Percentiles rank a stretch among this genome's conserved stretches.
phyloP scores from a whole-genome alignment of 92 coral and sea anemone genomes.

The Hydrozoanthus gracilis region DNA sequence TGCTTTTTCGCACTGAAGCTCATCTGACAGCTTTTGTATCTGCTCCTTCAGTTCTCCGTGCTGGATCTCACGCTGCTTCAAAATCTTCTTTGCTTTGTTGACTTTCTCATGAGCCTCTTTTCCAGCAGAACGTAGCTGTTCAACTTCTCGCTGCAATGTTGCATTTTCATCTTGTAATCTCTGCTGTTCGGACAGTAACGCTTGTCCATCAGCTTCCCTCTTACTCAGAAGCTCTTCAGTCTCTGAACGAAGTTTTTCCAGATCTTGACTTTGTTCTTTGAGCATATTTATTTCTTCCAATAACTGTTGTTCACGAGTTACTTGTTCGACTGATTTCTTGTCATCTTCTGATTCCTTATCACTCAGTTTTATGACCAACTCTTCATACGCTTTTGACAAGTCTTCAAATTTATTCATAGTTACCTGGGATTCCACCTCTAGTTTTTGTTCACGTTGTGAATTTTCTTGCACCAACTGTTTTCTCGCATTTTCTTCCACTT shows the following conservation, averaged over 20 bases:
- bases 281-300: background rate
- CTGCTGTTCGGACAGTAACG: constrained; percentile 35
- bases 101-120: constrained; percentile 35
- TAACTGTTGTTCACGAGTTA: background rate
- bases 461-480: constrained; percentile 3
- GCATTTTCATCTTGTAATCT: constrained; percentile 48
- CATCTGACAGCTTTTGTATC: constrained; percentile 22
- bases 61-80: constrained; percentile 30
- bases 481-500: constrained; percentile 29
- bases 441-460: constrained; percentile 8
- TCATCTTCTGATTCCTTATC: constrained; percentile 12
- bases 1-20: constrained; percentile 18
- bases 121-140: constrained; percentile 17
- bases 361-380: background rate
- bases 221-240: constrained; percentile 8
- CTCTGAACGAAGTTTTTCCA: constrained; percentile 37
- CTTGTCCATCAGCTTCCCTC: constrained; percentile 17
- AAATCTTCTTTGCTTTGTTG: constrained; percentile 25
- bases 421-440: constrained; percentile 1
- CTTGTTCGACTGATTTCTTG: constrained; percentile 11
- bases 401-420: background rate
- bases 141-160: constrained; percentile 17
- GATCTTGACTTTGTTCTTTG: constrained; percentile 34
- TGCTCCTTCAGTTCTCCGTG: constrained; percentile 16
- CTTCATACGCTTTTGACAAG: constrained; percentile 3